Conservation (phyloP, 2,888 invertebrate species). For the Calameuta filiformis region DNA sequence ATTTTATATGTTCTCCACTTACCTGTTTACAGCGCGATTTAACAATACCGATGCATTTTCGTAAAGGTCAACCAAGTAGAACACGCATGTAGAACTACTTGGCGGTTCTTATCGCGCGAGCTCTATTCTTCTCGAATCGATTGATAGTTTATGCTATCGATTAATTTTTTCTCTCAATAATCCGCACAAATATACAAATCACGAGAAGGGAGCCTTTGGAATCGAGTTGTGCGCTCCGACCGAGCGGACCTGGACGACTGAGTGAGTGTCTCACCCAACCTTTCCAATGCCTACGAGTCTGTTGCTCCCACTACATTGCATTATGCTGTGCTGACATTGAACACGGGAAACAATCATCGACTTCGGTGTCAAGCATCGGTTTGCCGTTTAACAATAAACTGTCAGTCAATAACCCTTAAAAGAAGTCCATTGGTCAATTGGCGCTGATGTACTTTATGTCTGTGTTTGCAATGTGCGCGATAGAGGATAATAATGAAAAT, state of each 20-base stretch:
- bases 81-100: not conserved
- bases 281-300: conserved; percentile 28
- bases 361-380: conserved; percentile 1
- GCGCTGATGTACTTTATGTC: not conserved
- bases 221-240: conserved; percentile 36
- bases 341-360: conserved; percentile 8
- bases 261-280: conserved; percentile 41
- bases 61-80: conserved; percentile 3
- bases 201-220: not conserved
- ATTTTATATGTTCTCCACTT: conserved; percentile 8
- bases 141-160: not conserved
- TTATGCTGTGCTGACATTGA: conserved; percentile 19
- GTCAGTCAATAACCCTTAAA: not conserved
- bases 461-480: not conserved
- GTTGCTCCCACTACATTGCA: conserved; percentile 28
- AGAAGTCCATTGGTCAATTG: not conserved
- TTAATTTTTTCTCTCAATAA: not conserved
- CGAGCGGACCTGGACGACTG: conserved; percentile 54
- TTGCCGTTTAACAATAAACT: not conserved
- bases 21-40: conserved; percentile 13
- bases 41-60: conserved; percentile 20
- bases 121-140: not conserved
- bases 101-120: conserved; percentile 4
- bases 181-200: not conserved
- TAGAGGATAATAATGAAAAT: not conserved